Base-by-base conservation (phyloP, 1,140 invertebrate genomes). In the Ostrea edulis region DNA sequence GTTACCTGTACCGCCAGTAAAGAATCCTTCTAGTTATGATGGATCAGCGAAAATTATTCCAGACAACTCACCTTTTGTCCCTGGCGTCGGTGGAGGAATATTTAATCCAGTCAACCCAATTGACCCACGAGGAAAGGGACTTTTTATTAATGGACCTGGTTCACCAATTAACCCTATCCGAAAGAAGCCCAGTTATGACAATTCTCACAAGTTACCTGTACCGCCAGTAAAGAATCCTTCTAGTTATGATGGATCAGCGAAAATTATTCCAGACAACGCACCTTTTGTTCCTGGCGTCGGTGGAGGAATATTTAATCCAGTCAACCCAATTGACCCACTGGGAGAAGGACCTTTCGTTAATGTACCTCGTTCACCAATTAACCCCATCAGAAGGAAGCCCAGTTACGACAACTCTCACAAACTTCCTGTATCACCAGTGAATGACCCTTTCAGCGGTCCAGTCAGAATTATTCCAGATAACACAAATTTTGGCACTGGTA, bases 361-460 rank as follows among this genome's bases (percentile, higher is more conserved):
- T 62, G 17, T 8, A 62, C 55, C 55, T 0, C 14, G n/a, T 2
- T 62, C 17, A 20, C 29, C 22, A 77, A 25, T 29, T 17, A 25
- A 11, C 29, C 68, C 68, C 17, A 9, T 77, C 12, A 12, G 8
- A 29, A 29, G 11, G 25, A 25, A 22, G 22, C 29, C 68, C 12
- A 71, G 68, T 35, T 71, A 71, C 29, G 68, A 71, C 68, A 35
- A 35, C 12, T 71, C 68, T 4, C 68, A 71, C 11, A 71, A 71
- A 12, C 22, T 35, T 0, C 29, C 11, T 62, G n/a, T 62, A 62
- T n/a, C 55, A 62, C 55, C 55, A 62, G 17, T 62, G 14, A 62
- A 20, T 8, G 20, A 62, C 17, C n/a, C 55, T 62, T 62, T 20
- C 55, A n/a, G 20, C n/a, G 55, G 55, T 20, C 55, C n/a, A 17